Evolutionary conservation across 2,113 vertebrate genomes (phyloP), one percentile per base, ranked within the genome.

Genomic region (Amia ocellicauda): DNA sequence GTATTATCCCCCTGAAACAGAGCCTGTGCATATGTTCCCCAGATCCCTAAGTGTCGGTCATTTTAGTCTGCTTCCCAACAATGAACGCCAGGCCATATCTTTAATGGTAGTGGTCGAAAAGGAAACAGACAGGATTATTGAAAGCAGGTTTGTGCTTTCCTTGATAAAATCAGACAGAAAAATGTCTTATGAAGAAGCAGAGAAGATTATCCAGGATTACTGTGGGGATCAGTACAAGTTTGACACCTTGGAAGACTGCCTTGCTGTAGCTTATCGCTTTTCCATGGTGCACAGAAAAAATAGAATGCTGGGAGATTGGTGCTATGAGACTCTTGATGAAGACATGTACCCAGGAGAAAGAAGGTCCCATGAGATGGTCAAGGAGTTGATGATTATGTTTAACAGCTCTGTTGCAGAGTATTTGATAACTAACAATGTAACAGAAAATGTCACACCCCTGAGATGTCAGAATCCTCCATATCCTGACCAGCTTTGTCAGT

Each of bases 351-450:
- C 88, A 0, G 93, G 94, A 17, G 82, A 81, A 55, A 84, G 93
- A 0, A 75, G 70, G 3, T 90, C 94, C 49, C 89, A 93, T 69
- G 63, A 81, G 62, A 92, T 96, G 92, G 83, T 96, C 41, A 81
- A 95, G 60, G 94, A 96, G 77, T 71, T 94, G 60, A 93, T 87
- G 91, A 73, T 96, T 61, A 86, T 93, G 80, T 93, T 93, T 74
- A 97, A 96, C 68, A 85, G 74, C 56, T 82, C 58, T 0, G 84
- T 79, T 68, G 85, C 91, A 0, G 67, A 91, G 29, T 75, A 70
- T 28, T 86, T 97, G 59, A 75, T 80, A 24, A 58, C 41, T 4
- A 69, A 64, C 3, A 54, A 73, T 3, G 3, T 4, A 41, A 89
- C 91, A 2, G 78, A 28, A 49, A 61, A 1, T 0, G 19, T 80